Evolutionary conservation across 2,888 invertebrate genomes (phyloP), one percentile per base, ranked within the genome.

Genomic region (Lepidocyrtoides sp.): DNA sequence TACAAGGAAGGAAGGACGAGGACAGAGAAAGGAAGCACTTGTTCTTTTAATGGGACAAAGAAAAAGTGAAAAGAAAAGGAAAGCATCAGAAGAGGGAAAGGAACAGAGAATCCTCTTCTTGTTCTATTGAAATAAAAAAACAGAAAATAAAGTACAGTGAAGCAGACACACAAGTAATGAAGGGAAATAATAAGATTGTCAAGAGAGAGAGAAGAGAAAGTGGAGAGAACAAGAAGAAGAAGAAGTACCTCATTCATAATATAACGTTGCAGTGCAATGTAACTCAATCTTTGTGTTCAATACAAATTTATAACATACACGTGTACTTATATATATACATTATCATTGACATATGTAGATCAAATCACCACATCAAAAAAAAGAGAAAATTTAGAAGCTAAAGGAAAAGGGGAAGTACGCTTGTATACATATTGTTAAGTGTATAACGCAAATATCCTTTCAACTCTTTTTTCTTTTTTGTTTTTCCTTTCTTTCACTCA

Each of bases 341-440:
- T 72, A 77, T 83, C 82, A n/a, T 89, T 86, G 91, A 88, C 72
- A 88, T 72, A 48, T 48, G 48, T 48, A 85, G 91, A 91, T 91
- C 91, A 87, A 91, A 92, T 92, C 91, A 91, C 89, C 92, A 89
- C 91, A 92, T 81, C 82, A 63, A 92, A 90, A 92, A 83, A 84
- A 90, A 87, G 81, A 84, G 36, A 72, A 83, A 85, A n/a, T 60
- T 20, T 26, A 51, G 66, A 79, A 26, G 57, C 14, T 60, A 63
- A 23, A 63, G 48, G 69, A 66, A 44, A 41, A n/a, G 44, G 44
- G 20, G n/a, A n/a, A 3, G 66, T 29, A 26, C 8, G n/a, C 23
- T 3, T 20, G 20, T 63, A 63, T 23, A 26, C 29, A 23, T 26
- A 60, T n/a, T n/a, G n/a, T n/a, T n/a, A n/a, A n/a, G n/a, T n/a